Conservation (phyloP, 35 echinoderm and acorn worm species). For the Heliocidaris erythrogramma region DNA sequence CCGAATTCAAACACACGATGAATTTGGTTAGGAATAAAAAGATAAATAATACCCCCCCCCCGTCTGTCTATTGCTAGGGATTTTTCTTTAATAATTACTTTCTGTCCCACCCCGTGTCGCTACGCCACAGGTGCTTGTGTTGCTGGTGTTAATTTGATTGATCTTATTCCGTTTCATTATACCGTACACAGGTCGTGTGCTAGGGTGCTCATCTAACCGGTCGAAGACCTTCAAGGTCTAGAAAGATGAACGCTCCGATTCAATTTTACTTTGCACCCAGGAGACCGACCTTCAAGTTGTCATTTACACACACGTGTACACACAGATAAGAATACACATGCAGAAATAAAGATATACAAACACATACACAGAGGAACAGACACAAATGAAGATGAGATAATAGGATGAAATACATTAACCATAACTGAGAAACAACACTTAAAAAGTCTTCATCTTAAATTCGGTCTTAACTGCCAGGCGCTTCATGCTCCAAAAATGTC, state of each 20-base stretch:
- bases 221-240: background rate
- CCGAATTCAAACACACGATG: too few relatives aligned
- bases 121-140: background rate
- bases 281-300: background rate
- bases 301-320: background rate
- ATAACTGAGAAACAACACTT: background rate
- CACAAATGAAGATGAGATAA: background rate
- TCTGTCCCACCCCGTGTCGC: background rate
- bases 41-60: too few relatives aligned
- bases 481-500: too few relatives aligned
- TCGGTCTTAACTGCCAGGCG: too few relatives aligned
- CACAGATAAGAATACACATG: background rate
- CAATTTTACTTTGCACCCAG: background rate
- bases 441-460: background rate
- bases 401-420: too few relatives aligned
- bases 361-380: background rate
- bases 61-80: too few relatives aligned
- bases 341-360: background rate
- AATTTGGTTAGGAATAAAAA: too few relatives aligned
- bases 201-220: background rate
- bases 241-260: background rate
- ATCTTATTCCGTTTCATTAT: background rate
- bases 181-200: background rate
- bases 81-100: too few relatives aligned
- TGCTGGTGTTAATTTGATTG: background rate